Evolutionary conservation across 2,113 vertebrate genomes (phyloP), one percentile per base, ranked within the genome.

Genomic region (Entomyzon cyanotis): DNA sequence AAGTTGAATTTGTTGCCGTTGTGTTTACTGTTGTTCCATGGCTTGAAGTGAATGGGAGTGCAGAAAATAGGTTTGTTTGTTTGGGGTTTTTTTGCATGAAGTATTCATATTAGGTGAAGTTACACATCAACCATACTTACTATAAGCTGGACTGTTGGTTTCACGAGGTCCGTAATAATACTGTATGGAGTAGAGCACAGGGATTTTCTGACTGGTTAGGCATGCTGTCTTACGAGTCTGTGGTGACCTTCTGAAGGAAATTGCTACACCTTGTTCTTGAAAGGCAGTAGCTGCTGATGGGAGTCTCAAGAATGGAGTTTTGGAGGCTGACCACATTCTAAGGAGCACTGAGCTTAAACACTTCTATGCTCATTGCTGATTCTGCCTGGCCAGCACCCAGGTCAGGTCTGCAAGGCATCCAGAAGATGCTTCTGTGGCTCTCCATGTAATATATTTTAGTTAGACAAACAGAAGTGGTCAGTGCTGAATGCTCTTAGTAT

Each of bases 401-500:
- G 41, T 64, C 12, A 1, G 1, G 1, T 63, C 33, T 2, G 0
- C 10, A 30, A 56, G 59, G 64, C 47, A 70, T 30, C 20, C 27
- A 37, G 52, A 37, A 74, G 59, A 80, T 10, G 16, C 22, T 70
- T 93, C 30, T 62, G 2, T 74, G 60, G 13, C 71, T 77, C 13
- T 16, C 22, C 20, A 0, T 55, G 31, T 31, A 25, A 15, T 35
- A 2, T 64, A 52, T 62, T 69, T 81, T 63, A 50, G 12, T 55
- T 55, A n/a, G 21, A 11, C 7, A 67, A 59, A 56, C 11, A 49
- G 35, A 80, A 85, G 84, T 74, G 35, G 15, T 74, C n/a, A 52
- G 10, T 84, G 60, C 65, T 94, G 90, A 81, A 76, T 30, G 59
- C 55, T 74, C 39, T 84, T n/a, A 27, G 19, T 92, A 42, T 73